Percentiles rank a stretch among this genome's conserved stretches.
Conservation (phyloP, 2,113 vertebrate species). For the Lontra canadensis region DNA sequence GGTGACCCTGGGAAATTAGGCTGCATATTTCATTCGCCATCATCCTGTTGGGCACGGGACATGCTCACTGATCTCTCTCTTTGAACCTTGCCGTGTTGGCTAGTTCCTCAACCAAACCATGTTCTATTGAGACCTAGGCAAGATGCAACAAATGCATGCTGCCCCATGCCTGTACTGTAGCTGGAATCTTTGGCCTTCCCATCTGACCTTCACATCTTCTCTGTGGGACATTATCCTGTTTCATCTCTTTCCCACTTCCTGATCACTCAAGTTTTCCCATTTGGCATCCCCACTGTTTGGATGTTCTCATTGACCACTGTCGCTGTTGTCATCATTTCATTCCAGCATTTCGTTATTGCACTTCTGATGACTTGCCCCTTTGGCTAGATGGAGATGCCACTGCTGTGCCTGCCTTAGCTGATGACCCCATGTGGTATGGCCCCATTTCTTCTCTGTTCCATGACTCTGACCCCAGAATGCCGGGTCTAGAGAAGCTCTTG, state of each 20-base stretch:
- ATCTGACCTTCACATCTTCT: not conserved
- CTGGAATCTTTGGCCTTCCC: not conserved
- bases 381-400: not conserved
- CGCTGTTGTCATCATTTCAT: not conserved
- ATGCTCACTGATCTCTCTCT: not conserved
- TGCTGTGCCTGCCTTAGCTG: not conserved
- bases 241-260: not conserved
- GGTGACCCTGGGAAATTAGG: not conserved
- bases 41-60: not conserved
- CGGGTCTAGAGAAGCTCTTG: not conserved
- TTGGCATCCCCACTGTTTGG: not conserved
- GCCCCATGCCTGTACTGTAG: not conserved
- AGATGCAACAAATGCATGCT: not conserved
- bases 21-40: not conserved
- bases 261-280: not conserved
- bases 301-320: not conserved
- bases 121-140: not conserved
- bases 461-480: not conserved
- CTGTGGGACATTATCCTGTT: not conserved
- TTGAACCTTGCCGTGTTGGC: not conserved
- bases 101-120: not conserved
- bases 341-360: not conserved
- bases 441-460: not conserved
- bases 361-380: not conserved
- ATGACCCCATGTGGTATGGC: not conserved